These are phyloP conservation scores for Leptopilina myrica DNA, from an alignment of 2,888 invertebrate species.

Conservation along the genomic window DNA sequence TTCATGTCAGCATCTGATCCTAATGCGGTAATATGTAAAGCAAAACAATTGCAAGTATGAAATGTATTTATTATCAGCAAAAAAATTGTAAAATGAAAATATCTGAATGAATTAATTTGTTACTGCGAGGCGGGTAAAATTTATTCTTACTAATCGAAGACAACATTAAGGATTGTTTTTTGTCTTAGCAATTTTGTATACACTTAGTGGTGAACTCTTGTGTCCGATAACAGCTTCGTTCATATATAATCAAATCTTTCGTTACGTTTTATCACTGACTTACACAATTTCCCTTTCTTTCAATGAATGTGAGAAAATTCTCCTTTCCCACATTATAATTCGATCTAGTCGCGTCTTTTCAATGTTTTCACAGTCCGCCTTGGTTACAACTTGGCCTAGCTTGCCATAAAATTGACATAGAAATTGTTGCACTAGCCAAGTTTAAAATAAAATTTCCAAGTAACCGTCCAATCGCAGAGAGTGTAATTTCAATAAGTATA, in stretches of 20 bases:
- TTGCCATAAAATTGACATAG: too few relatives aligned
- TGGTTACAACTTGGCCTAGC: too few relatives aligned
- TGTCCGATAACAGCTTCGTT: slow-evolving; percentile 10
- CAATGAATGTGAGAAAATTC: not conserved
- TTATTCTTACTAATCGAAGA: not conserved
- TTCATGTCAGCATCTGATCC: too few relatives aligned
- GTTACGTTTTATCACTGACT: slow-evolving; percentile 6
- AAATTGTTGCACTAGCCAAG: too few relatives aligned
- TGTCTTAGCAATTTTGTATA: slow-evolving; percentile 52
- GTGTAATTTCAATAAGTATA: slow-evolving; percentile 10
- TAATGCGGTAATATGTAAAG: not conserved
- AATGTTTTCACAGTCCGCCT: not conserved
- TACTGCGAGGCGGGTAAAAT: slow-evolving; percentile 1
- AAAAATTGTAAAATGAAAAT: not conserved
- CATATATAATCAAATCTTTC: not conserved
- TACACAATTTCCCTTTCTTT: not conserved
- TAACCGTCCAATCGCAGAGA: not conserved
- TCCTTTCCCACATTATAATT: not conserved
- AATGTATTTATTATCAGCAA: not conserved
- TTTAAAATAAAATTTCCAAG: too few relatives aligned
- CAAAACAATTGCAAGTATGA: not conserved
- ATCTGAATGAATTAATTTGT: not conserved
- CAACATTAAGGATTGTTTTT: slow-evolving; percentile 34
- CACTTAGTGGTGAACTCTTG: slow-evolving; percentile 48
- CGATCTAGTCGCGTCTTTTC: not conserved